Evolutionary conservation across 2,113 vertebrate genomes (phyloP), one percentile per base, ranked within the genome.

Genomic region (Hippocampus comes): DNA sequence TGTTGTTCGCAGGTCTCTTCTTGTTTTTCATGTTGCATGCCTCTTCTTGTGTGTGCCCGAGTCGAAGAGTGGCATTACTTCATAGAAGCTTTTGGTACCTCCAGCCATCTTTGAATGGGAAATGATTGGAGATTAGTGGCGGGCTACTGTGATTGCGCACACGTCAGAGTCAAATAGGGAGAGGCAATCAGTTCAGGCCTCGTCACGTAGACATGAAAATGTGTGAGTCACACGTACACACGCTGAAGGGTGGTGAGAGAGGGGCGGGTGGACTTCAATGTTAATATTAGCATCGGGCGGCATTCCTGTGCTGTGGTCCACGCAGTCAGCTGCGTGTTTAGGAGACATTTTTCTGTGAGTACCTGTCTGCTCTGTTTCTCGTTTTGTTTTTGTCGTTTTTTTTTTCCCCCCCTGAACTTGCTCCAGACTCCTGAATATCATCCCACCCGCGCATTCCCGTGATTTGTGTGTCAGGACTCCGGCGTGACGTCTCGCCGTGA

Each of bases 211-310:
- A 85, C 67, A 48, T 80, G 84, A 83, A 77, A 80, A 82, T 84
- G 78, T 84, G 86, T 89, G 88, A 89, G 69, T 87, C 89, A 87
- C 86, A 82, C 81, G 78, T 74, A 64, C 67, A 72, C 79, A 82
- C 81, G 66, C 73, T 46, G 72, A 78, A 75, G 82, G 82, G 77
- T 80, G 55, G 71, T 77, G 76, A 82, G 82, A 76, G 78, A 73
- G 75, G 74, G 79, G 67, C 57, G 23, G 25, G 73, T 77, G 78
- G 67, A 82, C 82, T 73, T 48, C 43, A 78, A 67, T 86, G 88
- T 88, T 92, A 93, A 92, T 92, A 92, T 92, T 93, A 92, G 91
- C 87, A 70, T 34, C 84, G 83, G 85, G 71, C 86, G 73, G 67
- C 86, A 89, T 91, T 88, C 89, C 88, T 74, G 66, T 75, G 66